Percentiles rank a stretch among this genome's conserved stretches.
phyloP scores from a whole-genome alignment of 2,888 invertebrate genomes.

The Caenorhabditis doughertyi region DNA sequence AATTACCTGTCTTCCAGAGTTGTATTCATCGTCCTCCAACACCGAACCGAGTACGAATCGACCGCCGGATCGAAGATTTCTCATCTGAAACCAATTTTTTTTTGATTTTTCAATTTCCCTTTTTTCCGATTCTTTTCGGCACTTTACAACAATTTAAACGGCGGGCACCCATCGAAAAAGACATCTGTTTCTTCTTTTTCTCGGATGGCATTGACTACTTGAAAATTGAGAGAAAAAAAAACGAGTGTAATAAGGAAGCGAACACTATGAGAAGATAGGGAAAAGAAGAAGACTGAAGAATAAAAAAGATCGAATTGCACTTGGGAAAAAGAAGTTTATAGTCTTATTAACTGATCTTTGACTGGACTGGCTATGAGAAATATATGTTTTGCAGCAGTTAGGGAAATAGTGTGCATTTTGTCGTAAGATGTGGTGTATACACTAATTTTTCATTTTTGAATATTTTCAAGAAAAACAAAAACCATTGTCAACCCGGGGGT shows the following conservation, averaged over 20 bases:
- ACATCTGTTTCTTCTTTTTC: conserved; percentile 35
- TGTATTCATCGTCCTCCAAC: conserved; percentile 78
- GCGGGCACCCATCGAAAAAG: no score
- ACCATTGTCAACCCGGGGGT: no score
- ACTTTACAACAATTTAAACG: conserved; percentile 16
- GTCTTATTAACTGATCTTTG: conserved; percentile 21
- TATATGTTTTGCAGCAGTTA: no score
- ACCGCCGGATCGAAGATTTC: conserved; percentile 75
- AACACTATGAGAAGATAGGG: conserved; percentile 2
- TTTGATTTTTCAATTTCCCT: neutral
- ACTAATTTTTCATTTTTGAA: no score
- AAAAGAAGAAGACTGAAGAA: neutral
- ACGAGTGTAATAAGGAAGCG: conserved; percentile 28
- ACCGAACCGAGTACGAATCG: conserved; percentile 78
- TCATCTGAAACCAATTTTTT: conserved; percentile 64
- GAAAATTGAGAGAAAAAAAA: conserved; percentile 8
- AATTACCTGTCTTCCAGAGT: conserved; percentile 73
- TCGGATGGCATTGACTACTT: conserved; percentile 2
- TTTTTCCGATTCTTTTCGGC: neutral
- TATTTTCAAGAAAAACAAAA: no score
- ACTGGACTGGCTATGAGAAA: no score
- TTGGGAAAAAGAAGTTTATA: neutral
- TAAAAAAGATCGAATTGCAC: conserved; percentile 17
- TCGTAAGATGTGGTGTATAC: no score
- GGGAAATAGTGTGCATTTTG: no score